Evolutionary conservation across 37 sponge, comb jelly and placozoan genomes (phyloP).

Genomic region (Chondrosia reniformis): DNA sequence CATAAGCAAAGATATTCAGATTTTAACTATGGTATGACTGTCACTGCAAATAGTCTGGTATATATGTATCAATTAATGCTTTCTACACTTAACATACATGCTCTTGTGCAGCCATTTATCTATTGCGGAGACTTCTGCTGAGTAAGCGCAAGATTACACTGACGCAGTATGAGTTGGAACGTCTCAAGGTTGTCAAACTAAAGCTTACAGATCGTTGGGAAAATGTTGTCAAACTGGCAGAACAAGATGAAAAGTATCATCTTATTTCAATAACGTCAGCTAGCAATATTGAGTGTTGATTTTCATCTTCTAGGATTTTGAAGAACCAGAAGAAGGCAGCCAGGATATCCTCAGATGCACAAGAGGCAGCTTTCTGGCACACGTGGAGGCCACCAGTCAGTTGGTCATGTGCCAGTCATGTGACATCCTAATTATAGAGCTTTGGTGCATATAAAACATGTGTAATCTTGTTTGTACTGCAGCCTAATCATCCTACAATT

Average conservation of each 20-base stretch:
- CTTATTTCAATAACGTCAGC: not conserved
- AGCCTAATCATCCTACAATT: constrained; percentile 17
- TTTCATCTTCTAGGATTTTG: constrained; percentile 37
- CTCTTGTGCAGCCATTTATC: constrained; percentile 43
- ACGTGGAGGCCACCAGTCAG: constrained; percentile 60
- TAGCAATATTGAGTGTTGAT: not conserved
- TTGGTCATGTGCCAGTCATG: not conserved
- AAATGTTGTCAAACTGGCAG: constrained; percentile 36
- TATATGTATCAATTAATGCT: not conserved
- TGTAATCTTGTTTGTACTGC: not conserved
- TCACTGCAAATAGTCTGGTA: not conserved
- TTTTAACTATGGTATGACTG: constrained; percentile 9
- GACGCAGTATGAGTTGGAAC: constrained; percentile 55
- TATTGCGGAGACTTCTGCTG: constrained; percentile 54
- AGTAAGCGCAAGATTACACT: constrained; percentile 50
- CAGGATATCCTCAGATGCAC: constrained; percentile 34
- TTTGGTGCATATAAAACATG: not conserved
- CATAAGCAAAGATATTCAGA: not conserved
- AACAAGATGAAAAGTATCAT: constrained; percentile 42
- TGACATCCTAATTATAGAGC: not conserved
- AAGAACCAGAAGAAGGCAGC: constrained; percentile 59
- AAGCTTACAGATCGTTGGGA: constrained; percentile 46
- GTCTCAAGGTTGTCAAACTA: constrained; percentile 47
- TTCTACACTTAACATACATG: not conserved
- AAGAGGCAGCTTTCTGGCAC: constrained; percentile 79